A percentile compares a stretch with the other conserved stretches of the same genome.
Evolutionary conservation across 1,140 invertebrate genomes (phyloP).

Genomic region (Neomicropteryx cornuta): DNA sequence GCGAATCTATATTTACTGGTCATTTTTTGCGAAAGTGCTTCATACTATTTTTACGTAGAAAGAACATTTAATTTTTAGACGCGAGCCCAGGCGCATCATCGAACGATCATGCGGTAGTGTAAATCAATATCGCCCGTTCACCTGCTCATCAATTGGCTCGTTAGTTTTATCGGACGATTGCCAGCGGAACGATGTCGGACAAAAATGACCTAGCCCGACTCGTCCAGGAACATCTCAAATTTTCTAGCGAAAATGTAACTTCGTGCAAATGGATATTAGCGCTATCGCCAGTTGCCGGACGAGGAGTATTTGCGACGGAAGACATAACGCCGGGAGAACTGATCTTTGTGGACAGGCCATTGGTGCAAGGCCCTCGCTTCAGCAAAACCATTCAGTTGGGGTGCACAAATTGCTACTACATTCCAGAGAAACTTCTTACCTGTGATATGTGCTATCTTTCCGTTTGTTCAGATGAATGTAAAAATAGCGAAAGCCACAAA

Average conservation of each 20-base stretch:
- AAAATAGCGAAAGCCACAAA: conserved; percentile 36
- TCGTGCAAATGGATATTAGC: conserved; percentile 33
- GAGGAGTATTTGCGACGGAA: conserved; percentile 51
- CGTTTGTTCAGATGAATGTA: conserved; percentile 46
- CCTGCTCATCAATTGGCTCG: no score
- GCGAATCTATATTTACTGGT: no score
- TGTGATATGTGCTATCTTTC: conserved; percentile 44
- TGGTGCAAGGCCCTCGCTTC: conserved; percentile 50
- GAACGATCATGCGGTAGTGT: no score
- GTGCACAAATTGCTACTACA: conserved; percentile 45
- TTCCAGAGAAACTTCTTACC: conserved; percentile 35
- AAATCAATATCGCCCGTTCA: no score
- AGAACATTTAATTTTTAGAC: no score
- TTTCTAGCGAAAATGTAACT: conserved; percentile 16
- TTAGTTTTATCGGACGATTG: conserved; percentile 22
- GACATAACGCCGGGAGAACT: conserved; percentile 52
- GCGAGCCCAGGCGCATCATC: no score
- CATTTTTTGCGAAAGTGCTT: no score
- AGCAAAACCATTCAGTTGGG: conserved; percentile 31
- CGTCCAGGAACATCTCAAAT: conserved; percentile 27
- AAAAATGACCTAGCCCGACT: conserved; percentile 33
- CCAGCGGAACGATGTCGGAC: conserved; percentile 32
- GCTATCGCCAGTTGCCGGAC: conserved; percentile 45
- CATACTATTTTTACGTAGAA: no score
- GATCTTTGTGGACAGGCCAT: conserved; percentile 52